Evolutionary conservation across 2,113 vertebrate species (phyloP), one percentile per base, ranked within the genome.

Genomic region (Australoheros scitulus): DNA sequence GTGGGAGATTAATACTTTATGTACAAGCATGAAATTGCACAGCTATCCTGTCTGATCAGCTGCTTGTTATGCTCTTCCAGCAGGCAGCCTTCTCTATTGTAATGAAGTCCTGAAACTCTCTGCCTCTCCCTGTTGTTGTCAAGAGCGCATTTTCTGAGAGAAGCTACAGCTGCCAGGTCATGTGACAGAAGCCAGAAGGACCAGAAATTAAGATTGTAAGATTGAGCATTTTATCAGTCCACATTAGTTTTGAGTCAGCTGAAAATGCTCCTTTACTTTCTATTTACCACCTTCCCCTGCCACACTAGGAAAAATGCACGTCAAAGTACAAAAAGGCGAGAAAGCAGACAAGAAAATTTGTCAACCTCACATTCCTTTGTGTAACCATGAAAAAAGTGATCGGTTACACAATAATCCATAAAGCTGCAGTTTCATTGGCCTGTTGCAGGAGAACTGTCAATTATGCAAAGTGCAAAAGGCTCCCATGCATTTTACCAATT

Each of bases 101-200:
- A 86, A 93, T 88, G 47, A 93, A 92, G 83, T 93, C 88, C 90
- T 87, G 80, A 91, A 85, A 86, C 91, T 88, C 90, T 91, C 88
- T 87, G 56, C 65, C 91, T 93, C 92, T 64, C 80, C 61, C 89
- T 80, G 88, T 92, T 94, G 89, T 94, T 91, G 89, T 95, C 89
- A 93, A 88, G 88, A 82, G 87, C 90, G 91, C 90, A 91, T 94
- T 95, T 94, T 93, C 93, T 91, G 92, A 70, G 93, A 96, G 95
- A 93, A 70, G 91, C 86, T 86, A 86, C 96, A 96, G 96, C 97
- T 97, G 96, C 95, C 91, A 78, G 93, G 93, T 95, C 91, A 86
- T 89, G 90, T 94, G 94, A 93, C 94, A 92, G 92, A 93, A 94
- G 95, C 95, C 95, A 95, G 95, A 92, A 93, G 79, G 75, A 76